A percentile compares a stretch with the other conserved stretches of the same genome.
Conservation (phyloP, 2,113 vertebrate genomes). For the Jaculus jaculus region DNA sequence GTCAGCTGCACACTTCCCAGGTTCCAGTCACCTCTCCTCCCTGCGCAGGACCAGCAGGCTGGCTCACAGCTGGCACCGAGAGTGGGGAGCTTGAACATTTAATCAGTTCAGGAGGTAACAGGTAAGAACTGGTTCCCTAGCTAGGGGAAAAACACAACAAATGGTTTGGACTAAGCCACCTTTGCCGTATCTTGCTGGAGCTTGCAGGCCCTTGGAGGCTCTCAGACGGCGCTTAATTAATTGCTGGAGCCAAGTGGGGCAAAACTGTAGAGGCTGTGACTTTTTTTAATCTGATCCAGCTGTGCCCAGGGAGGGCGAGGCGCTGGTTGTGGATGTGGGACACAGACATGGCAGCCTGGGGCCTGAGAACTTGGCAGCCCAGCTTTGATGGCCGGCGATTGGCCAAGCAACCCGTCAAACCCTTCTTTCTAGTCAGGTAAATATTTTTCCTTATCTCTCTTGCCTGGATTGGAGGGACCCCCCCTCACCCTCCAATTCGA, state of each 20-base stretch:
- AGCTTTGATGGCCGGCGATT: neutral
- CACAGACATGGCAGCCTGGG: neutral
- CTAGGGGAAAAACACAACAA: constrained; percentile 73
- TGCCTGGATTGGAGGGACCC: neutral
- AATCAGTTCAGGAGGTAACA: constrained; percentile 74
- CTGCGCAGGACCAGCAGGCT: constrained; percentile 5
- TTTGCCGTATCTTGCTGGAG: constrained; percentile 71
- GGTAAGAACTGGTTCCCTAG: constrained; percentile 77
- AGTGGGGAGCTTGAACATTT: constrained; percentile 27
- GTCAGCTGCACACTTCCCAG: neutral
- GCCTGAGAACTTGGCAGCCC: neutral
- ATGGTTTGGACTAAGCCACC: constrained; percentile 70
- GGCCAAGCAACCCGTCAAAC: neutral
- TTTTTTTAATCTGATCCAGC: constrained; percentile 75
- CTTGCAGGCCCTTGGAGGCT: constrained; percentile 66
- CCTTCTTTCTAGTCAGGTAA: neutral
- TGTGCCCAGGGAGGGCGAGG: neutral
- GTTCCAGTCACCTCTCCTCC: neutral
- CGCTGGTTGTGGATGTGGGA: constrained; percentile 12
- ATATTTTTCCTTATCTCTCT: neutral
- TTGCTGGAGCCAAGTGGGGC: constrained; percentile 75
- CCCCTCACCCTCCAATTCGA: no score
- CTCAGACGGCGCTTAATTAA: constrained; percentile 76
- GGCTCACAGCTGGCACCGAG: constrained; percentile 46
- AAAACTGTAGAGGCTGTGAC: constrained; percentile 38